Evolutionary conservation across 2,888 invertebrate species (phyloP), one percentile per base, ranked within the genome.

Genomic region (Drosophila nigritarsus): DNA sequence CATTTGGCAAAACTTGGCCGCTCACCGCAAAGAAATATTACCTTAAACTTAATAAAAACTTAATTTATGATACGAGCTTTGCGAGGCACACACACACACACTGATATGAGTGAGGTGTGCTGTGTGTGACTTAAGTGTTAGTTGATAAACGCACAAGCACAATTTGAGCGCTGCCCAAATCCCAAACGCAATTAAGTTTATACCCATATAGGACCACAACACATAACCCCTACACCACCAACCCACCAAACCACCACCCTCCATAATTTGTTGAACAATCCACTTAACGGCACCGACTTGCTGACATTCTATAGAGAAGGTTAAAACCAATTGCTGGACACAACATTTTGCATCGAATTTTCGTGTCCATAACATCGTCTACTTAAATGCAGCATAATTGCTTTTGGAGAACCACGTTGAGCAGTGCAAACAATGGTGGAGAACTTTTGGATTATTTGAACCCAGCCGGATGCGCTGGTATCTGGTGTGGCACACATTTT

Each of bases 111-210:
- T 15, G 24, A 29, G 18, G 18, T 15, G 45, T 20, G 11, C 18
- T 18, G 6, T 20, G 20, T 27, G 49, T 30, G 30, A 53, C 64
- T 54, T 50, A 36, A 27, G 27, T 27, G 49, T 56, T 48, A 48
- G 60, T 51, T 56, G 34, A 51, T 29, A 34, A 64, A 53, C 50
- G 59, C 60, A 67, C 61, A 68, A 36, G 53, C 62, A 59, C 24
- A 32, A 54, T 27, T 55, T 58, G 55, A 30, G 50, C 48, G 45
- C 3, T 40, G 42, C 58, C 58, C 73, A 71, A 77, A 71, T 76
- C 78, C 84, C 85, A 73, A 80, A 85, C 62, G 89, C 79, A 90
- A 90, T 90, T 82, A 90, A 72, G 62, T 56, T 24, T 38, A 55
- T 55, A 62, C 69, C 56, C 42, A 72, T 27, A 64, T 59, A 45